Conservation (phyloP, 1,140 invertebrate species). For the Whitmania pigra region DNA sequence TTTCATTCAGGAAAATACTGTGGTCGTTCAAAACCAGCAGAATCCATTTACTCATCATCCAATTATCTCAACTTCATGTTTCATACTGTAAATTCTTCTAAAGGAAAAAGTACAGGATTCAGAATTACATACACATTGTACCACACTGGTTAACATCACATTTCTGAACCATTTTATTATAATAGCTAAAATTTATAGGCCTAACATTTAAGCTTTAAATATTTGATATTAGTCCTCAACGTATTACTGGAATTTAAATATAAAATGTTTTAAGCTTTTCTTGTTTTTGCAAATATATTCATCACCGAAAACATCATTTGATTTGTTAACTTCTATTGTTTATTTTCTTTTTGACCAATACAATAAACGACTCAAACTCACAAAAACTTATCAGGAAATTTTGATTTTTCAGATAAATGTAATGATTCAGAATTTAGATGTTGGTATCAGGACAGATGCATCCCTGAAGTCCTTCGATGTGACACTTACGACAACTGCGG, state of each 20-base stretch:
- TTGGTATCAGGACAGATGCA: conserved; percentile 7
- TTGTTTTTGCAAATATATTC: no score
- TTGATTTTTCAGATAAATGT: not conserved
- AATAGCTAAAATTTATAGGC: no score
- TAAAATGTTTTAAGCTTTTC: no score
- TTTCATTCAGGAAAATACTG: not conserved
- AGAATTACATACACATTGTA: conserved; percentile 2
- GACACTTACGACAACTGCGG: not conserved
- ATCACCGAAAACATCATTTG: no score
- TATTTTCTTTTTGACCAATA: no score
- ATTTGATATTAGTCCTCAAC: no score
- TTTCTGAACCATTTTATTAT: not conserved
- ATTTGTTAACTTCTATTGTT: no score
- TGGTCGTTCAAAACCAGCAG: not conserved
- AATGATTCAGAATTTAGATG: not conserved
- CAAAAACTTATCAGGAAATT: no score
- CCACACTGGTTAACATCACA: not conserved
- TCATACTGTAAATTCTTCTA: not conserved
- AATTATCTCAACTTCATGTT: conserved; percentile 7
- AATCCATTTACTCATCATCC: conserved; percentile 2
- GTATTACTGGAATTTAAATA: no score
- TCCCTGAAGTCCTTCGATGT: not conserved
- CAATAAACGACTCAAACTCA: no score
- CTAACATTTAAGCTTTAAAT: no score
- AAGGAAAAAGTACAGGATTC: not conserved